These are phyloP conservation scores for Drosophila busckii DNA, from an alignment of 1,140 invertebrate species.

Conservation along the genomic window DNA sequence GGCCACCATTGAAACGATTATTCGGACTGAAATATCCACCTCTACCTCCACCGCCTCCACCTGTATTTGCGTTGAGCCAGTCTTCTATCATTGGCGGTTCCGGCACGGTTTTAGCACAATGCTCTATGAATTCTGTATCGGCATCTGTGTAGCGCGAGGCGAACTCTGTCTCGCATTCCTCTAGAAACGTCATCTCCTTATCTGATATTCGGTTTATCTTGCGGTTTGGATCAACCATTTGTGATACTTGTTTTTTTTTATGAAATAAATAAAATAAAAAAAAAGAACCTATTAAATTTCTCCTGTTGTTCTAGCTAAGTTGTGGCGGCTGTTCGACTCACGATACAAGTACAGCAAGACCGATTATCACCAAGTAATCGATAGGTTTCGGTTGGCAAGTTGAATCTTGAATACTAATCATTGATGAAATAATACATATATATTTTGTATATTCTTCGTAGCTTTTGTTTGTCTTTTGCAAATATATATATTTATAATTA, in stretches of 20 bases:
- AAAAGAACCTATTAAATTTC: too few relatives aligned
- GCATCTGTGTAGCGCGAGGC: conserved; percentile 80
- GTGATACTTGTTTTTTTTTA: neutral
- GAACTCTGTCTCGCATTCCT: conserved; percentile 81
- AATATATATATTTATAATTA: conserved; percentile 59
- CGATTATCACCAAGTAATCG: too few relatives aligned
- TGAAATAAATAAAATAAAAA: too few relatives aligned
- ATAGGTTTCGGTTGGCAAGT: too few relatives aligned
- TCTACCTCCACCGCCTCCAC: conserved; percentile 15
- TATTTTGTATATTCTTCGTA: conserved; percentile 52
- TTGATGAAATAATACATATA: too few relatives aligned
- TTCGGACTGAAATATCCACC: conserved; percentile 11
- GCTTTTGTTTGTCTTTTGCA: conserved; percentile 48
- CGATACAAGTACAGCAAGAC: too few relatives aligned
- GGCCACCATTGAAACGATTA: conserved; percentile 49
- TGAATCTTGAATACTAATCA: too few relatives aligned
- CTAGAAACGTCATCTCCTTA: conserved; percentile 79
- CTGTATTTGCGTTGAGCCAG: conserved; percentile 74
- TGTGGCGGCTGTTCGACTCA: too few relatives aligned
- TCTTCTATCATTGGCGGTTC: conserved; percentile 81
- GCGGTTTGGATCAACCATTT: conserved; percentile 77
- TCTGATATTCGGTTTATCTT: conserved; percentile 78
- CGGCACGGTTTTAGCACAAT: conserved; percentile 61
- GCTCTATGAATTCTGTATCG: conserved; percentile 80
- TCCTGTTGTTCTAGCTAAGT: too few relatives aligned